These are phyloP conservation scores for Oncorhynchus mykiss DNA, from an alignment of 2,113 vertebrate species.

Conservation along the genomic window DNA sequence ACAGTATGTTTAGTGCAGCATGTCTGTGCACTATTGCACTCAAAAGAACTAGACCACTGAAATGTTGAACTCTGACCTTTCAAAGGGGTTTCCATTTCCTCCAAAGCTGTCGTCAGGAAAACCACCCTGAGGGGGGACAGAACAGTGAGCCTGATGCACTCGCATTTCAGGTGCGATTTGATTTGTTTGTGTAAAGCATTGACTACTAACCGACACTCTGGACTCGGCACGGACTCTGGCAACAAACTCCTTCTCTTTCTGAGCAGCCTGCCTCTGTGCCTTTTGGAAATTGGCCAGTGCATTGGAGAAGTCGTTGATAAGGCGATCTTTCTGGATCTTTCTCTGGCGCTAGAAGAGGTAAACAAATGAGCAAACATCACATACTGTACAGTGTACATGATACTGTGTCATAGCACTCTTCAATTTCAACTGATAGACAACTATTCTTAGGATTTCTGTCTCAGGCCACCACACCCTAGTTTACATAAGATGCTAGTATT, in stretches of 20 bases:
- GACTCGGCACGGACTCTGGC: conserved; percentile 93
- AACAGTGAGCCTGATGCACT: conserved; percentile 35
- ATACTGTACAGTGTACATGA: neutral
- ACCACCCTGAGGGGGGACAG: conserved; percentile 73
- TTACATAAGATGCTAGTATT: neutral
- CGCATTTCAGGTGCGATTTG: neutral
- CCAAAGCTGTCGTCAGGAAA: conserved; percentile 75
- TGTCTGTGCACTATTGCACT: too few relatives aligned
- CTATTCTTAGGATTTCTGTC: too few relatives aligned
- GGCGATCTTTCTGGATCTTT: conserved; percentile 91
- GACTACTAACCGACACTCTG: conserved; percentile 86
- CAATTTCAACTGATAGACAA: too few relatives aligned
- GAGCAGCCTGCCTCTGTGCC: conserved; percentile 87
- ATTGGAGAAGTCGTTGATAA: conserved; percentile 89
- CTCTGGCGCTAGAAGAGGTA: conserved; percentile 81
- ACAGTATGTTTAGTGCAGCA: too few relatives aligned
- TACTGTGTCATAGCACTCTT: neutral
- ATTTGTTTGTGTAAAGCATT: neutral
- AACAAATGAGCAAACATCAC: neutral
- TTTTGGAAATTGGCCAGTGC: conserved; percentile 88
- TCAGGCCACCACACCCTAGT: too few relatives aligned
- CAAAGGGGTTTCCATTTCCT: conserved; percentile 75
- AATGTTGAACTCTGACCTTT: conserved; percentile 72
- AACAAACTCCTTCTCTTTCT: conserved; percentile 93
- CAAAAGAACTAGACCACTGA: neutral